Conservation (phyloP, 1,140 invertebrate genomes). For the Stenopsyche tienmushanensis region DNA sequence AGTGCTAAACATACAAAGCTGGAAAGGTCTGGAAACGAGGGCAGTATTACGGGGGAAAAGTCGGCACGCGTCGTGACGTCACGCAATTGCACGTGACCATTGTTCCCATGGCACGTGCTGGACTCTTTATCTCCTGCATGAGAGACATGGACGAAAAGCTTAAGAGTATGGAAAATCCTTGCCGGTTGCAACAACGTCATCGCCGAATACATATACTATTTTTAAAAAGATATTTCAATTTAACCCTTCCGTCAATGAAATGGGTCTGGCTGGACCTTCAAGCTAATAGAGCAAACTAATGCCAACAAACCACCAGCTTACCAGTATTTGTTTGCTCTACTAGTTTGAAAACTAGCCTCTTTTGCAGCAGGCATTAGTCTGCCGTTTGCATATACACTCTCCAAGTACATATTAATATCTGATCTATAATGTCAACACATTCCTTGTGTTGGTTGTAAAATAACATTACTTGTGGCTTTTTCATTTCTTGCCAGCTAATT, state of each 20-base stretch:
- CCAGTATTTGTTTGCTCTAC: too few species aligned
- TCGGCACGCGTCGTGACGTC: constrained; percentile 16
- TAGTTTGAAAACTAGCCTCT: too few species aligned
- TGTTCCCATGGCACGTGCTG: constrained; percentile 16
- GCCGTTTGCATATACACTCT: too few species aligned
- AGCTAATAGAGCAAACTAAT: too few species aligned
- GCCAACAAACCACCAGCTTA: too few species aligned
- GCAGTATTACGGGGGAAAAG: constrained; percentile 10
- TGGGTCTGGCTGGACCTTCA: too few species aligned
- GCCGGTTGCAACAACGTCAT: background rate
- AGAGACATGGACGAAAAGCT: constrained; percentile 4
- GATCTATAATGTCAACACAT: too few species aligned
- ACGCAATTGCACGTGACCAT: constrained; percentile 18
- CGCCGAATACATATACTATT: background rate
- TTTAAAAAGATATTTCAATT: background rate
- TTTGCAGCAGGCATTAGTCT: too few species aligned
- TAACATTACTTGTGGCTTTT: background rate
- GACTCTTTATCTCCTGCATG: constrained; percentile 8
- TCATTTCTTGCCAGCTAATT: background rate
- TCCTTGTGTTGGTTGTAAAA: too few species aligned
- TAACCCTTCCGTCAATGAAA: too few species aligned
- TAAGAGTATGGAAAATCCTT: background rate
- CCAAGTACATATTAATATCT: background rate
- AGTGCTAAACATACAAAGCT: background rate
- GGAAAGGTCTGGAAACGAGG: constrained; percentile 16